Percentiles rank a stretch among this genome's conserved stretches.
Conservation (phyloP, 1,140 invertebrate species). For the Patella vulgata region DNA sequence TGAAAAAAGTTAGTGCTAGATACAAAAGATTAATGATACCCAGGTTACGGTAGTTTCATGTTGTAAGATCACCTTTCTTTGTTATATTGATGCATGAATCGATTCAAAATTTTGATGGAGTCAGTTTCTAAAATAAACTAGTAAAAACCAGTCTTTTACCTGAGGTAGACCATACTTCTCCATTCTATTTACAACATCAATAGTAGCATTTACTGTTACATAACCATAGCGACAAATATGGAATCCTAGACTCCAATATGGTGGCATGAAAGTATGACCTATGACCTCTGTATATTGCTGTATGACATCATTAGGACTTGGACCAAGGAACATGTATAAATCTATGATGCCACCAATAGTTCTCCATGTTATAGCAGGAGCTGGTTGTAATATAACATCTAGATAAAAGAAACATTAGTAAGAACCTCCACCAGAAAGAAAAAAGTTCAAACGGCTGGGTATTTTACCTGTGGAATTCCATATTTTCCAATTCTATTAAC, state of each 20-base stretch:
- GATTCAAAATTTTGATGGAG: no score
- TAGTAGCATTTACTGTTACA: constrained; percentile 48
- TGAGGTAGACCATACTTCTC: constrained; percentile 79
- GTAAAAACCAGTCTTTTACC: no score
- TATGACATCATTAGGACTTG: constrained; percentile 75
- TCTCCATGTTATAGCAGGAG: constrained; percentile 49
- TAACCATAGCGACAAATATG: constrained; percentile 78
- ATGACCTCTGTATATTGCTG: constrained; percentile 79
- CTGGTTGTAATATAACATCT: constrained; percentile 79
- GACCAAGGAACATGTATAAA: constrained; percentile 58
- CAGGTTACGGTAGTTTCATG: no score
- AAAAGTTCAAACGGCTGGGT: no score
- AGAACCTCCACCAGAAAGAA: no score
- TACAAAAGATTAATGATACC: no score
- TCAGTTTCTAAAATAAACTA: no score
- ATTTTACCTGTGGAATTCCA: constrained; percentile 79
- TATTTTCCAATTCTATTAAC: constrained; percentile 77
- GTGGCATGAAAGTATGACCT: constrained; percentile 83
- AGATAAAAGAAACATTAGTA: no score
- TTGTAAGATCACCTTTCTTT: no score
- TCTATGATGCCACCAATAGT: constrained; percentile 62
- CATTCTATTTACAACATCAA: constrained; percentile 73
- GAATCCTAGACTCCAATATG: constrained; percentile 89
- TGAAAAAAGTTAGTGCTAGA: no score
- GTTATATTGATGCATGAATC: no score